Evolutionary conservation across 2,113 vertebrate species (phyloP), one percentile per base, ranked within the genome.

Genomic region (Pyxicephalus adspersus): DNA sequence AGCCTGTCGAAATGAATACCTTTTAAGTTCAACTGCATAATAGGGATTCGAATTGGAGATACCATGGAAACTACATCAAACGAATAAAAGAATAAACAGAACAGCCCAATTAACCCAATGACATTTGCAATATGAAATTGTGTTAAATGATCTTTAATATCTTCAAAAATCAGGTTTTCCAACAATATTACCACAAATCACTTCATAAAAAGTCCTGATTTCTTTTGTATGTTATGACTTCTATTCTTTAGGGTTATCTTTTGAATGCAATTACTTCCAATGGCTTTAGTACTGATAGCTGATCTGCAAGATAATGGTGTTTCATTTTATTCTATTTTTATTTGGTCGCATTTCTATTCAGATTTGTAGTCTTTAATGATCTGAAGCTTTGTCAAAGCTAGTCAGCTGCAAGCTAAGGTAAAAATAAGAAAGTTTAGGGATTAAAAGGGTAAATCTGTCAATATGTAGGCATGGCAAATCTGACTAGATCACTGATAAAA

Each of bases 41-140:
- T 54, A 25, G 7, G 50, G 68, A 54, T 28, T n/a, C 2, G 23
- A 50, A 25, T 71, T 17, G 2, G 68, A 54, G 50, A 28, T 71
- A 55, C 68, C 68, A 71, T 71, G 68, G 68, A 17, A 54, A 71
- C 25, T 25, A 54, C 23, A 71, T 54, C 26, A 71, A 25, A 52
- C 50, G 50, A 26, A 6, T 34, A n/a, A 5, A 61, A 38, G 50
- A 55, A 25, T 13, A 70, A 38, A 71, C 50, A 55, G 26, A 28
- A n/a, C 55, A 16, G 28, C 17, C 68, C 50, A 71, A 71, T 71
- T 71, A 71, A 71, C 68, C 50, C 50, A 28, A 51, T 71, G 50
- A 4, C 68, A 25, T 71, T 71, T 71, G 50, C 68, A 25, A 71
- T 19, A 50, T 16, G n/a, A 54, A 20, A 71, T 23, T 25, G 54